These are phyloP conservation scores for Morone chrysops DNA, from an alignment of 2,113 vertebrate species.

Conservation along the genomic window DNA sequence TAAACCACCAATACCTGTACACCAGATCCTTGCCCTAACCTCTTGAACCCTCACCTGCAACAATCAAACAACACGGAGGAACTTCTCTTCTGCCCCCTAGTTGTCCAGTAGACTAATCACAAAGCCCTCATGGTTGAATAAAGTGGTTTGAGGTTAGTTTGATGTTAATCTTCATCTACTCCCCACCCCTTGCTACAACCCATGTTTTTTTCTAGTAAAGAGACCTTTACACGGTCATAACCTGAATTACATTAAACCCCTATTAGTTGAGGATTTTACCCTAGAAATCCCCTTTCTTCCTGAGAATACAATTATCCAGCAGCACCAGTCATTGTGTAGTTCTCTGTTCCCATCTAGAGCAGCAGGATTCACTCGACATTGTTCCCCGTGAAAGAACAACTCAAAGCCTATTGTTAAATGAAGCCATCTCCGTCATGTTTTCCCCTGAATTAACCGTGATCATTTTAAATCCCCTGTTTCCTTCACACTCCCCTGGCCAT, in stretches of 20 bases:
- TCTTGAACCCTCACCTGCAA: conserved; percentile 20
- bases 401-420: conserved; percentile 84
- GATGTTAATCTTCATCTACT: conserved; percentile 65
- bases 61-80: conserved; percentile 29
- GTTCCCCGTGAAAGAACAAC: conserved; percentile 79
- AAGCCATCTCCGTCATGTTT: conserved; percentile 83
- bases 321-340: conserved; percentile 75
- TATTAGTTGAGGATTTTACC: conserved; percentile 81
- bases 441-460: conserved; percentile 81
- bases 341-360: conserved; percentile 72
- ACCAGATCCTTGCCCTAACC: conserved; percentile 6
- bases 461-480: conserved; percentile 82
- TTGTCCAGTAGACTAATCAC: conserved; percentile 47
- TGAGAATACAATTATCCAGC: conserved; percentile 79
- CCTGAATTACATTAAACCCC: conserved; percentile 80
- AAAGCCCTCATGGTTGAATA: conserved; percentile 45
- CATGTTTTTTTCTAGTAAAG: conserved; percentile 52
- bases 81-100: conserved; percentile 57
- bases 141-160: conserved; percentile 61
- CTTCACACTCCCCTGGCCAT: conserved; percentile 82
- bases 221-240: conserved; percentile 74
- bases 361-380: conserved; percentile 79
- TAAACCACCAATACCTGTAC: conserved; percentile 20
- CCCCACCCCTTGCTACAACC: conserved; percentile 43
- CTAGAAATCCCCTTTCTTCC: conserved; percentile 79